Evolutionary conservation across 2,888 invertebrate genomes (phyloP), one percentile per base, ranked within the genome.

Genomic region (Drosophila kambysellisi): DNA sequence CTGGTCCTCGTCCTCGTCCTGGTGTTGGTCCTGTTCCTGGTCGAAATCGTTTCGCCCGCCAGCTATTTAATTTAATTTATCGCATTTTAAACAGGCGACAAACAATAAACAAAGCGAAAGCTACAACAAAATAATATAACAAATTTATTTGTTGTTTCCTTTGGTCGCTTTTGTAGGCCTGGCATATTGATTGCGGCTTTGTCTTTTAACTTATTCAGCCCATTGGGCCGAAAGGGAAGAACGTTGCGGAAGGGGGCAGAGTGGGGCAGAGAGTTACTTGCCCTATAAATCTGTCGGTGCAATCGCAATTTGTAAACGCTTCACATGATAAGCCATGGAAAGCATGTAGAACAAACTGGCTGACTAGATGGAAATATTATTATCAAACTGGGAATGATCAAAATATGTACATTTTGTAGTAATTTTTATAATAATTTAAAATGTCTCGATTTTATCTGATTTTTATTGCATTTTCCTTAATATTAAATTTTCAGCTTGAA

Each of bases 61-160:
- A 30, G 83, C 85, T 73, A 78, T 89, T 86, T 87, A 84, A 86
- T 89, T 88, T 86, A 90, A 90, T 90, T 87, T 87, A 87, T 87
- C 89, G 87, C 87, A 90, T 87, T 87, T 87, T 90, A 90, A 87
- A 83, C 90, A 89, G 74, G 59, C 79, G 84, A 79, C 87, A 83
- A 75, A 83, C 82, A 82, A 80, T 77, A 79, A 77, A 73, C 48
- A 68, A 61, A 69, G 56, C 63, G 53, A 65, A 70, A 65, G 53
- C 59, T 35, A 66, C 71, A 67, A 86, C 67, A 74, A 72, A 81
- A 74, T 82, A 88, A 80, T 73, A 66, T 67, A 89, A 83, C 74
- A 75, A 79, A 82, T 74, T 82, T 87, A 87, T 89, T 88, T 81
- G 81, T 76, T 78, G 80, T 71, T 77, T 65, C 70, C 67, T 68